A percentile compares a stretch with the other conserved stretches of the same genome.
phyloP scores from a whole-genome alignment of 2,888 invertebrate species.

The Athrips mouffetella region DNA sequence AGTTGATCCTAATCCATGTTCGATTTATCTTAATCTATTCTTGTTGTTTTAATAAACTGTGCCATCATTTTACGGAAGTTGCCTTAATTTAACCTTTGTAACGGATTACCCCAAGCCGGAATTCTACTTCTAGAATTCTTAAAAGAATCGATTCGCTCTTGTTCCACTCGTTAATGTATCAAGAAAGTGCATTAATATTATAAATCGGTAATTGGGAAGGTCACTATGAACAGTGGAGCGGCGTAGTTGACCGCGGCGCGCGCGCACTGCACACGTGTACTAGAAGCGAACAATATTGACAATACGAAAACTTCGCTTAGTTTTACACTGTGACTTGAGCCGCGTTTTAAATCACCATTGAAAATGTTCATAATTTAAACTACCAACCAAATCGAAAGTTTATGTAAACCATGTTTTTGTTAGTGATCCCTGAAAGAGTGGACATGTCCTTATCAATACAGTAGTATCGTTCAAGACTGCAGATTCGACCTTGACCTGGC shows the following conservation, averaged over 20 bases:
- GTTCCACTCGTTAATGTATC: slow-evolving; percentile 46
- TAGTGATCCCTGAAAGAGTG: slow-evolving; percentile 57
- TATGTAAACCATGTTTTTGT: slow-evolving; percentile 52
- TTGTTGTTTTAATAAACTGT: not conserved
- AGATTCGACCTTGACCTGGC: slow-evolving; percentile 46
- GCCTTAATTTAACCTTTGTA: not conserved
- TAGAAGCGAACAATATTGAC: slow-evolving; percentile 68
- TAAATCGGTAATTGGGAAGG: slow-evolving; percentile 75
- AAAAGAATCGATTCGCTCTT: slow-evolving; percentile 3
- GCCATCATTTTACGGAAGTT: not conserved
- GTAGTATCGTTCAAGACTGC: slow-evolving; percentile 52
- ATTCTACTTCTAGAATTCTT: slow-evolving; percentile 2
- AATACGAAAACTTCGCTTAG: slow-evolving; percentile 64
- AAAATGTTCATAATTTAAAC: slow-evolving; percentile 21
- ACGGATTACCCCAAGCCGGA: not conserved
- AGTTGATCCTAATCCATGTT: slow-evolving; percentile 14
- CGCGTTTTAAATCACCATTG: slow-evolving; percentile 24
- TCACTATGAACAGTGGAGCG: slow-evolving; percentile 53
- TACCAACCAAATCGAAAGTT: slow-evolving; percentile 10
- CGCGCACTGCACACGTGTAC: slow-evolving; percentile 72
- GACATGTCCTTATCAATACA: slow-evolving; percentile 74
- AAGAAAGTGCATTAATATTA: slow-evolving; percentile 77
- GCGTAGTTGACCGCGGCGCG: slow-evolving; percentile 67
- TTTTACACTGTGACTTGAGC: slow-evolving; percentile 56
- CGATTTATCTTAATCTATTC: not conserved